phyloP scores from a whole-genome alignment of 2,113 vertebrate species.

The Camelus bactrianus region DNA sequence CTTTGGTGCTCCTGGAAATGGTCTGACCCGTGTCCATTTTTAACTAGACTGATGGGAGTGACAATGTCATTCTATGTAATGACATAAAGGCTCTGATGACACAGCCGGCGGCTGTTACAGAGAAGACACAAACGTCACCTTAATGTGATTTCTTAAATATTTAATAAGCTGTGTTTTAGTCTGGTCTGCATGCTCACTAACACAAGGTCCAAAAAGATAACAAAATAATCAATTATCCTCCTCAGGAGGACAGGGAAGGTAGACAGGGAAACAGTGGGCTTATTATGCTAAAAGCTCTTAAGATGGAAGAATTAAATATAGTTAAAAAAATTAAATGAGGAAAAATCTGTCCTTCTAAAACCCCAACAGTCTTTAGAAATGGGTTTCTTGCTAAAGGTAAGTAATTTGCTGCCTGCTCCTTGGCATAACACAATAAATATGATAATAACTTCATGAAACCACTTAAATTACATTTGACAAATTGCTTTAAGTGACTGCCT shows the following conservation, averaged over 20 bases:
- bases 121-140: slow-evolving; percentile 56
- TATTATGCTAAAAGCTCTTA: slow-evolving; percentile 57
- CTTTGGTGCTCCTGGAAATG: neutral
- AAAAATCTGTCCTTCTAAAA: slow-evolving; percentile 26
- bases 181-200: slow-evolving; percentile 59
- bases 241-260: neutral
- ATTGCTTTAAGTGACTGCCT: slow-evolving; percentile 20
- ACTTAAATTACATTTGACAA: slow-evolving; percentile 58
- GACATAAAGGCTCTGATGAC: slow-evolving; percentile 71
- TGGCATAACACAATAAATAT: slow-evolving; percentile 57
- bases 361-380: slow-evolving; percentile 20
- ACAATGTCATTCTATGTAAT: slow-evolving; percentile 71
- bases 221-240: slow-evolving; percentile 59
- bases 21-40: slow-evolving; percentile 19
- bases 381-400: neutral
- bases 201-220: slow-evolving; percentile 66
- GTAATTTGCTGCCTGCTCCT: slow-evolving; percentile 42
- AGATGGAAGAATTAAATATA: slow-evolving; percentile 37
- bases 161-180: slow-evolving; percentile 79
- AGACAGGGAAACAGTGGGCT: neutral
- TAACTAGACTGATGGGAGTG: slow-evolving; percentile 39
- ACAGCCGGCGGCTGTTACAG: slow-evolving; percentile 67
- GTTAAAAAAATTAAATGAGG: slow-evolving; percentile 53
- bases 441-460: slow-evolving; percentile 47
- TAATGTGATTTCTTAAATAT: slow-evolving; percentile 79